Evolutionary conservation across 1,140 invertebrate species (phyloP).

Genomic region (Batillaria attramentaria): DNA sequence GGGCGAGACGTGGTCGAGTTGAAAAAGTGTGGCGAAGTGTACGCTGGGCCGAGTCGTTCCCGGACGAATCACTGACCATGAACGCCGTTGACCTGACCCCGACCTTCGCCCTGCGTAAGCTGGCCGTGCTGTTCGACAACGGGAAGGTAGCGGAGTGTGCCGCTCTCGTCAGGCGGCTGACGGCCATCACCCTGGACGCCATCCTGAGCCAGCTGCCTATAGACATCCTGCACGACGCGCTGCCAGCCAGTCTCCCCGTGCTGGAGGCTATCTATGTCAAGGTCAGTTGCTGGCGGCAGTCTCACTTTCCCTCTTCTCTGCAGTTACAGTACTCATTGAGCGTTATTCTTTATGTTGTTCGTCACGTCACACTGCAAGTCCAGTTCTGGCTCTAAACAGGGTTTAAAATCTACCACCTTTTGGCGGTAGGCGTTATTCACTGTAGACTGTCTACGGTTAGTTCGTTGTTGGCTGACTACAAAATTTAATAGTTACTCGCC

Average conservation of each 20-base stretch:
- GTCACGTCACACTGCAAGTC: not conserved
- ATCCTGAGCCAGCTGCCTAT: slow-evolving; percentile 84
- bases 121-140: slow-evolving; percentile 58
- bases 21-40: slow-evolving; percentile 24
- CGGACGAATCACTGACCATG: slow-evolving; percentile 55
- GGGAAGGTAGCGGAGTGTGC: slow-evolving; percentile 72
- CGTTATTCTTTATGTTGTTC: not conserved
- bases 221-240: slow-evolving; percentile 87
- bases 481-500: no score
- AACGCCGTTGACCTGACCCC: slow-evolving; percentile 58
- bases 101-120: slow-evolving; percentile 55
- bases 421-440: no score
- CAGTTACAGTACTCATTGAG: not conserved
- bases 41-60: slow-evolving; percentile 56
- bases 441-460: no score
- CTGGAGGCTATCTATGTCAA: slow-evolving; percentile 89
- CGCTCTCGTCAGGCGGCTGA: slow-evolving; percentile 82
- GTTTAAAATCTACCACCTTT: no score
- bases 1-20: not conserved
- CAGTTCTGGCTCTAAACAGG: not conserved
- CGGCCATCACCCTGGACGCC: slow-evolving; percentile 80
- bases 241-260: slow-evolving; percentile 88
- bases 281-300: slow-evolving; percentile 57
- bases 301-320: not conserved
- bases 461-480: no score